phyloP scores from a whole-genome alignment of 2,113 vertebrate genomes.

The Cephalopholis sonnerati region DNA sequence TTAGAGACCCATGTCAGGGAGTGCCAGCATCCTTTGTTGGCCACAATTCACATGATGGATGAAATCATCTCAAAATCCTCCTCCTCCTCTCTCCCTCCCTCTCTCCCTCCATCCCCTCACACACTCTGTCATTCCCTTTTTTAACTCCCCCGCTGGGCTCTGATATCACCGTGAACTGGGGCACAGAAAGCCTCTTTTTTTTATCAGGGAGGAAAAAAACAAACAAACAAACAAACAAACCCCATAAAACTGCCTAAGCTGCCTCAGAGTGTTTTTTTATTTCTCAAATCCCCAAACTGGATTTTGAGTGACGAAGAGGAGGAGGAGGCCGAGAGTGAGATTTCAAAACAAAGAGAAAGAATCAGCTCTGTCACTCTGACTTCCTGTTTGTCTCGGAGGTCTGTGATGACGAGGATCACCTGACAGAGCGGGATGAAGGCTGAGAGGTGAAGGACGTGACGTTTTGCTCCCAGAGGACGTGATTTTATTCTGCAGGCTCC shows the following conservation, averaged over 20 bases:
- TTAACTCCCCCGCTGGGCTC: slow-evolving; percentile 16
- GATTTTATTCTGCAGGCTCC: no score
- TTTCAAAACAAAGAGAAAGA: no score
- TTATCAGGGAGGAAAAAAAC: neutral
- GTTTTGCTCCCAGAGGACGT: no score
- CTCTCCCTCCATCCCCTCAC: neutral
- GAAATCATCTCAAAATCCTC: slow-evolving; percentile 85
- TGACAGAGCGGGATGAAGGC: no score
- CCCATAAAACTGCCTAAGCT: slow-evolving; percentile 16
- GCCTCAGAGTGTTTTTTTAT: no score
- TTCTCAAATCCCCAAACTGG: slow-evolving; percentile 9
- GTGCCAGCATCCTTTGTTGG: slow-evolving; percentile 86
- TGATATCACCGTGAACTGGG: slow-evolving; percentile 65
- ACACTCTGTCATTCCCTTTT: neutral
- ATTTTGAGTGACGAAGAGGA: slow-evolving; percentile 5
- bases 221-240: neutral
- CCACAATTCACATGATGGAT: slow-evolving; percentile 89
- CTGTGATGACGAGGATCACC: no score
- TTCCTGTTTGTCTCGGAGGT: no score
- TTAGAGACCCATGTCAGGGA: slow-evolving; percentile 87
- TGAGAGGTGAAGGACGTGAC: no score
- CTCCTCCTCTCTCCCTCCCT: slow-evolving; percentile 57
- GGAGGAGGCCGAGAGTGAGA: neutral
- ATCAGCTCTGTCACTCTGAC: no score
- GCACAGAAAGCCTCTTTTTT: slow-evolving; percentile 79